Evolutionary conservation across 2,113 vertebrate genomes (phyloP).

Genomic region (Philantomba maxwellii): DNA sequence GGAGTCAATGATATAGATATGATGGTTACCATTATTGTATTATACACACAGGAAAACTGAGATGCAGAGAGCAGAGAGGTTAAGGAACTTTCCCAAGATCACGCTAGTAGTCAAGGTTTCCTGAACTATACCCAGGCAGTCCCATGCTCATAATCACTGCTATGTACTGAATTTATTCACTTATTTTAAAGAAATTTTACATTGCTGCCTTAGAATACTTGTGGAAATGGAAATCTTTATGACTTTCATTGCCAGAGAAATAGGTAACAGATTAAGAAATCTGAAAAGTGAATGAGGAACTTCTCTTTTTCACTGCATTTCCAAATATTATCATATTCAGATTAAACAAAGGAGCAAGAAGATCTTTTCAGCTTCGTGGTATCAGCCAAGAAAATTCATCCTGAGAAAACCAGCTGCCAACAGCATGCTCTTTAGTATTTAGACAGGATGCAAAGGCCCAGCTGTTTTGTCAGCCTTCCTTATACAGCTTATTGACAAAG

Average conservation of each 20-base stretch:
- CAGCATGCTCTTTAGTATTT: background rate
- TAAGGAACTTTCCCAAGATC: background rate
- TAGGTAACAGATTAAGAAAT: background rate
- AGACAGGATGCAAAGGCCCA: conserved; percentile 7
- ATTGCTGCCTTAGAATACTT: background rate
- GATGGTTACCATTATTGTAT: background rate
- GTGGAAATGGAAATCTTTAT: background rate
- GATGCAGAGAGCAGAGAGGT: background rate
- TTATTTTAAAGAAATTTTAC: background rate
- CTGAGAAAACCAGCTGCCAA: conserved; percentile 13
- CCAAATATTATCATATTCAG: background rate
- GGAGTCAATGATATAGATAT: background rate
- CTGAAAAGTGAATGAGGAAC: background rate
- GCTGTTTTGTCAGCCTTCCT: conserved; percentile 30
- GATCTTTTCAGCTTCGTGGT: background rate
- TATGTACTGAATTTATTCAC: background rate
- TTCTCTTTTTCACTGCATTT: background rate
- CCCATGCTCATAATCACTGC: background rate
- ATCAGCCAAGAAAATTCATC: conserved; percentile 34
- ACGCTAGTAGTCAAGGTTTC: fast-evolving
- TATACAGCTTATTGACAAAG: conserved; percentile 15
- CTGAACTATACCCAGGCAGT: background rate
- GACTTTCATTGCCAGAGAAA: background rate
- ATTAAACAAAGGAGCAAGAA: background rate
- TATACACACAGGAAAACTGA: background rate